phyloP scores from a whole-genome alignment of 2,113 vertebrate species.

The Hiodon tergisus region DNA sequence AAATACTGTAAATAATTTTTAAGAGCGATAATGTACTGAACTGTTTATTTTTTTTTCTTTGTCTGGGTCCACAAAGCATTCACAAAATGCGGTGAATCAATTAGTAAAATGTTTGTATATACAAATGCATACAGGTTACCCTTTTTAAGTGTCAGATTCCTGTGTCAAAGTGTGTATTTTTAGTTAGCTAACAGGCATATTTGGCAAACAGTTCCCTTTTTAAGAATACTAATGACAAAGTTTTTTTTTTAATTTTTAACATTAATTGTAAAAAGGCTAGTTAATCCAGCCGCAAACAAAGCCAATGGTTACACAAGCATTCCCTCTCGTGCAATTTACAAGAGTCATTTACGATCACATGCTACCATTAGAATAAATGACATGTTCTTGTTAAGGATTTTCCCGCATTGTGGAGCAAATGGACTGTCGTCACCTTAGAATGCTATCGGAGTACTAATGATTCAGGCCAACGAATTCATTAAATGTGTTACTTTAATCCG shows the following conservation, averaged over 20 bases:
- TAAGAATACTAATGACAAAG: not conserved
- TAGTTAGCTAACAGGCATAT: too few species aligned
- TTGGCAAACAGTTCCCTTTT: not conserved
- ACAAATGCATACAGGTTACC: too few species aligned
- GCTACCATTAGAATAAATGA: conserved; percentile 1
- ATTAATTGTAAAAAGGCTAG: not conserved
- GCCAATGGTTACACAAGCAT: not conserved
- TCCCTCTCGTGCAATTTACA: not conserved
- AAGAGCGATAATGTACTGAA: not conserved
- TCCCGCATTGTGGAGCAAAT: not conserved
- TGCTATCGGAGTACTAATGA: not conserved
- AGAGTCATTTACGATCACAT: conserved; percentile 7
- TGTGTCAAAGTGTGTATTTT: not conserved
- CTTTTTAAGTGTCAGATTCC: not conserved
- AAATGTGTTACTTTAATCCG: not conserved
- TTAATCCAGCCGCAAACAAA: not conserved
- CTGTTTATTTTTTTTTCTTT: not conserved
- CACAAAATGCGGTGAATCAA: not conserved
- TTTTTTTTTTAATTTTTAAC: not conserved
- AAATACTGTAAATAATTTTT: too few species aligned
- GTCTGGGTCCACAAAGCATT: not conserved
- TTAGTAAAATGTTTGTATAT: too few species aligned
- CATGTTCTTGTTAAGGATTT: not conserved
- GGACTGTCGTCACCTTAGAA: conserved; percentile 1
- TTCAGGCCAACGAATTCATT: not conserved